Evolutionary conservation across 2,888 invertebrate genomes (phyloP).

Genomic region (Eurytoma californica): DNA sequence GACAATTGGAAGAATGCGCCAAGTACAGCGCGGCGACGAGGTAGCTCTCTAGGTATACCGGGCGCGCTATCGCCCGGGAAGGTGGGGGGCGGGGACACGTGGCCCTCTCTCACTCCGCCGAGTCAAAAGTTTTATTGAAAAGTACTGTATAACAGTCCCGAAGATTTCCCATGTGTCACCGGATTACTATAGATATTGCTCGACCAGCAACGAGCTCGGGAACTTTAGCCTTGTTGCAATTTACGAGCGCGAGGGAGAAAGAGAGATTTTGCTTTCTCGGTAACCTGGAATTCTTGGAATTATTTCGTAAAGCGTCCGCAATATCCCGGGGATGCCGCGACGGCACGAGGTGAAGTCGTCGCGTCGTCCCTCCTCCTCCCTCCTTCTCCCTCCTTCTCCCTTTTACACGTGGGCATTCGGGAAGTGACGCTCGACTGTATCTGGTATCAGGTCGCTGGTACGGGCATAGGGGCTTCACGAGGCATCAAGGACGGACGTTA

Average conservation of each 20-base stretch:
- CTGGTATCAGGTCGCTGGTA: no score
- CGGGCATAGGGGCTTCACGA: no score
- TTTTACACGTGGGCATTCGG: no score
- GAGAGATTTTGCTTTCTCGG: constrained; percentile 15
- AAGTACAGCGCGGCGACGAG: constrained; percentile 19
- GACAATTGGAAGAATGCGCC: constrained; percentile 48
- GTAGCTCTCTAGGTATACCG: constrained; percentile 20
- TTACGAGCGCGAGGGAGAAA: constrained; percentile 35
- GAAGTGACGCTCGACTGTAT: no score
- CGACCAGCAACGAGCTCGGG: constrained; percentile 7
- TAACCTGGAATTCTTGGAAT: constrained; percentile 40
- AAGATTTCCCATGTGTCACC: constrained; percentile 57
- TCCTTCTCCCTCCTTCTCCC: no score
- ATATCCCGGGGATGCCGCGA: constrained; percentile 22
- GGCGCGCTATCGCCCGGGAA: background rate
- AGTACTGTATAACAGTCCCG: constrained; percentile 53
- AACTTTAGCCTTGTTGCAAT: constrained; percentile 54
- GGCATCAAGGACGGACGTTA: no score
- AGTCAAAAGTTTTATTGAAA: constrained; percentile 56
- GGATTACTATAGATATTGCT: constrained; percentile 52
- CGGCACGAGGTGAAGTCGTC: no score
- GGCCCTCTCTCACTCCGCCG: constrained; percentile 9
- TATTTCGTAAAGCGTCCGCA: constrained; percentile 48
- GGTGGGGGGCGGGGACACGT: constrained; percentile 6
- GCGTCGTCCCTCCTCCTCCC: no score